Percentiles rank a stretch among this genome's conserved stretches.
These are phyloP conservation scores for Cygnus atratus DNA, from an alignment of 2,113 vertebrate species.

Conservation along the genomic window DNA sequence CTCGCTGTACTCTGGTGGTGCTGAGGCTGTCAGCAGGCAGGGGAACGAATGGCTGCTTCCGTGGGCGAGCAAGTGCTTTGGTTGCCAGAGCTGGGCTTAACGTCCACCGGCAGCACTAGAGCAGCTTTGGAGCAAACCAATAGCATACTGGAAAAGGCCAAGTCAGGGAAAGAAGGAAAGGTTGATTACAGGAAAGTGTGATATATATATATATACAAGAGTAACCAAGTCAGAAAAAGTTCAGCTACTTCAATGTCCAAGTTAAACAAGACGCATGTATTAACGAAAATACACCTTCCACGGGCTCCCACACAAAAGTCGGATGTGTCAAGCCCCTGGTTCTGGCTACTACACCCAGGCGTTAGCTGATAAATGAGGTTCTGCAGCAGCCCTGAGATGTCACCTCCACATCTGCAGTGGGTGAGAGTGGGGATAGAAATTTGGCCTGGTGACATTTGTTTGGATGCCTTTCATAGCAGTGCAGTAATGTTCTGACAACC, in stretches of 20 bases:
- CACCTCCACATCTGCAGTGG: background rate
- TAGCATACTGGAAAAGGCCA: background rate
- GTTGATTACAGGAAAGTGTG: slow-evolving; percentile 32
- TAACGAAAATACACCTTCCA: background rate
- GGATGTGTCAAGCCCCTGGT: background rate
- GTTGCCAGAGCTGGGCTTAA: background rate
- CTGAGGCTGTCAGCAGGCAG: background rate
- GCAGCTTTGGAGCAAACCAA: background rate
- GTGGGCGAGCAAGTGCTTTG: no score
- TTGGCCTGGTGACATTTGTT: accelerated
- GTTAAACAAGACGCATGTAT: background rate
- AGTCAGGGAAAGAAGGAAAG: slow-evolving; percentile 3
- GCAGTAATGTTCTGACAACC: background rate
- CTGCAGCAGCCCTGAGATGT: background rate
- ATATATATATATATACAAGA: background rate
- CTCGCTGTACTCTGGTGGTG: background rate
- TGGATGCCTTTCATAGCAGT: background rate
- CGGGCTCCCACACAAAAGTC: background rate
- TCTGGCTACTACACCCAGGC: background rate
- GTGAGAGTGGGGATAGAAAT: background rate
- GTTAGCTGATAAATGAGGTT: background rate
- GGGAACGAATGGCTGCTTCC: background rate
- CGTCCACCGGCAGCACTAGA: background rate
- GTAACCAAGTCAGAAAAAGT: slow-evolving; percentile 20
- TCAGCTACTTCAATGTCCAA: slow-evolving; percentile 21